Conservation (phyloP, 2,113 vertebrate genomes). For the Neoarius graeffei region DNA sequence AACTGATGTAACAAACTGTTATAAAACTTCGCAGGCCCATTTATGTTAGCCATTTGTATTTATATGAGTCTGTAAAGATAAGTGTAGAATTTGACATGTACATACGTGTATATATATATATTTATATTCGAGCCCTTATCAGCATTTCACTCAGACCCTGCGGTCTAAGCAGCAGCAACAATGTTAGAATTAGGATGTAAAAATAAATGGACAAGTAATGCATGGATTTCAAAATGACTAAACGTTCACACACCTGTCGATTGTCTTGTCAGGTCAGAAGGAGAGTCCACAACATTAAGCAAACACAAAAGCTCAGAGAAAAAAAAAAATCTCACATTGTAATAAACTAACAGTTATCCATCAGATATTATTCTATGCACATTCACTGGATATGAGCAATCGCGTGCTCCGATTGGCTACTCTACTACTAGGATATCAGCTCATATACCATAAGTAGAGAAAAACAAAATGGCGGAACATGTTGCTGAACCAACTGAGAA, state of each 20-base stretch:
- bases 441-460: no score
- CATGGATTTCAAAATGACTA: constrained; percentile 5
- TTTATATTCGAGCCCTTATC: constrained; percentile 50
- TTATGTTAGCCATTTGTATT: not conserved
- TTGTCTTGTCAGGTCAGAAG: constrained; percentile 32
- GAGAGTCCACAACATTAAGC: not conserved
- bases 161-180: constrained; percentile 51
- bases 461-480: no score
- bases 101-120: not conserved
- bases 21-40: constrained; percentile 25
- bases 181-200: constrained; percentile 15
- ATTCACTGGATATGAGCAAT: no score
- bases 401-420: no score
- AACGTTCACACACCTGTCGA: constrained; percentile 15
- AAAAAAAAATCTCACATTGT: not conserved
- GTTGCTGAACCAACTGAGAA: no score
- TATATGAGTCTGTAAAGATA: not conserved
- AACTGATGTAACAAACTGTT: constrained; percentile 34
- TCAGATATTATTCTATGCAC: no score
- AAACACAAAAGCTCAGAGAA: no score
- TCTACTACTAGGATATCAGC: no score
- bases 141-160: constrained; percentile 59
- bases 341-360: no score
- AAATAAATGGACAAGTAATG: not conserved
- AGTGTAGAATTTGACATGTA: not conserved